These are phyloP conservation scores for Dioctria rufipes DNA, from an alignment of 2,888 invertebrate genomes.

Conservation along the genomic window DNA sequence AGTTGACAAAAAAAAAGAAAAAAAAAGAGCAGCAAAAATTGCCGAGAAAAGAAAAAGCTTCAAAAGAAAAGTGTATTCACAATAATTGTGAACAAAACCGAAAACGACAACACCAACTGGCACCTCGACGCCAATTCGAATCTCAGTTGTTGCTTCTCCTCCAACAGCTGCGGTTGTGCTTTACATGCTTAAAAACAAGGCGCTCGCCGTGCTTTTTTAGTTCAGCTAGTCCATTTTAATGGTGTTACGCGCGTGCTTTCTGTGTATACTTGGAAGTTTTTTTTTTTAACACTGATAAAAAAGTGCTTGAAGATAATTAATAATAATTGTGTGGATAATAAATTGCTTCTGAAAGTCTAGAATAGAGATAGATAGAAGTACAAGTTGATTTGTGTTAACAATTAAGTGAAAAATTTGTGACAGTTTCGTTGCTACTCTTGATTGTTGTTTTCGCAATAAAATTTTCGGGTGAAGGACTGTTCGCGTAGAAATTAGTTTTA, in stretches of 20 bases:
- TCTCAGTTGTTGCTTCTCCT: slow-evolving; percentile 54
- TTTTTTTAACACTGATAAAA: neutral
- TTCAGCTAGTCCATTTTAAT: slow-evolving; percentile 4
- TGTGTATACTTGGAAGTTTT: neutral
- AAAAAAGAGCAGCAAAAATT: neutral
- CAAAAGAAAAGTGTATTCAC: slow-evolving; percentile 31
- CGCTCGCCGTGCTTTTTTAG: neutral
- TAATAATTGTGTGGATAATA: neutral
- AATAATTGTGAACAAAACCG: slow-evolving; percentile 11
- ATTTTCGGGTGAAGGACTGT: slow-evolving; percentile 11
- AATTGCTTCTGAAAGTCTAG: neutral
- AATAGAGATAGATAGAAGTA: slow-evolving; percentile 11
- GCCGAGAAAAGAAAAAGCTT: slow-evolving; percentile 19
- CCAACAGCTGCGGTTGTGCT: slow-evolving; percentile 32
- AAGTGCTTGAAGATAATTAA: slow-evolving; percentile 12
- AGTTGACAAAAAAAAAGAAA: slow-evolving; percentile 33
- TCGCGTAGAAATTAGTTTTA: slow-evolving; percentile 60
- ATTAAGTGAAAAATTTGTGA: slow-evolving; percentile 5
- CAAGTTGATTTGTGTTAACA: neutral
- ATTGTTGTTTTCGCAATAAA: no score
- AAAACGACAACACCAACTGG: slow-evolving; percentile 7
- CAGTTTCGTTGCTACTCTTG: neutral
- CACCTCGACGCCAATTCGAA: slow-evolving; percentile 3
- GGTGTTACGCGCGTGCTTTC: neutral
- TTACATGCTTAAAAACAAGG: neutral